Percentiles rank a stretch among this genome's conserved stretches.
Conservation (phyloP, 1,140 invertebrate species). For the Euura lappo region DNA sequence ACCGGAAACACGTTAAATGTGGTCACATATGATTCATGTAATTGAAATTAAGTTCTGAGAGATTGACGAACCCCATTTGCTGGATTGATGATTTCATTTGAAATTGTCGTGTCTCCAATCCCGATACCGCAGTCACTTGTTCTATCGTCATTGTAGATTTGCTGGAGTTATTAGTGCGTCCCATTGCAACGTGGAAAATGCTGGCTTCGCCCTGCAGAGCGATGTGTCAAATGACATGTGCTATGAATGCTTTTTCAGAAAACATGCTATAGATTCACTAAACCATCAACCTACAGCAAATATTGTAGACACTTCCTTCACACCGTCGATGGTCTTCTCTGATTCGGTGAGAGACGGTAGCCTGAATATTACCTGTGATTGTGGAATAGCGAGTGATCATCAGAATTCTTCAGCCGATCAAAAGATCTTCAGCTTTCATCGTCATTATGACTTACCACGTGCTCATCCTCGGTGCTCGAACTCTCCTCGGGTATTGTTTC, state of each 20-base stretch:
- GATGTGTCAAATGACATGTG: neutral
- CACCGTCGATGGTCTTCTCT: slow-evolving; percentile 59
- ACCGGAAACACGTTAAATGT: neutral
- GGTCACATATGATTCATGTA: neutral
- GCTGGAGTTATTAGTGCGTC: slow-evolving; percentile 52
- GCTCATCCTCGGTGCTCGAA: slow-evolving; percentile 89
- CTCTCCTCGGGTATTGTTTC: slow-evolving; percentile 93
- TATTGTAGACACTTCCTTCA: slow-evolving; percentile 64
- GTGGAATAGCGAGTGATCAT: slow-evolving; percentile 17
- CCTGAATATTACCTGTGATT: slow-evolving; percentile 74
- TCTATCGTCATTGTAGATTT: slow-evolving; percentile 59
- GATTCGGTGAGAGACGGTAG: slow-evolving; percentile 74
- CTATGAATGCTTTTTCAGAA: neutral
- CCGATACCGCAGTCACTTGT: slow-evolving; percentile 57
- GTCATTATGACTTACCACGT: slow-evolving; percentile 68
- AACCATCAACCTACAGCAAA: slow-evolving; percentile 64
- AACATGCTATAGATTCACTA: slow-evolving; percentile 1
- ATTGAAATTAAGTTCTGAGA: slow-evolving; percentile 15
- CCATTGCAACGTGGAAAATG: slow-evolving; percentile 67
- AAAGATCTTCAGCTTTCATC: slow-evolving; percentile 2
- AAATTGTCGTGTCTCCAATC: slow-evolving; percentile 53
- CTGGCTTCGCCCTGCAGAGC: slow-evolving; percentile 62
- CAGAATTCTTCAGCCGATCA: neutral
- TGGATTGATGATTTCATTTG: slow-evolving; percentile 58
- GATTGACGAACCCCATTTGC: slow-evolving; percentile 63